phyloP scores from a whole-genome alignment of 92 coral and sea anemone genomes.

The Heliopora coerulea region DNA sequence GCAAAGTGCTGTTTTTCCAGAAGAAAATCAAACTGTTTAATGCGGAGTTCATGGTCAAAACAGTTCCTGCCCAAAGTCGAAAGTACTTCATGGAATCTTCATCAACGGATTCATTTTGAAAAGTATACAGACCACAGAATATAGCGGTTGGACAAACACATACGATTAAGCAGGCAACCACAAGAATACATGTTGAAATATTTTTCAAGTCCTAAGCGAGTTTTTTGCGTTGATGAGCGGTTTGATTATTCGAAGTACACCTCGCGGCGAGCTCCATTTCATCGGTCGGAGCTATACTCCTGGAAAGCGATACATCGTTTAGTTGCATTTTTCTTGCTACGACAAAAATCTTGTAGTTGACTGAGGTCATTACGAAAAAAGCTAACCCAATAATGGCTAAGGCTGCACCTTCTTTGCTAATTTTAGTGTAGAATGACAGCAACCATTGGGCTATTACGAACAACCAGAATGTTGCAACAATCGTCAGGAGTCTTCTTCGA shows the following conservation, averaged over 20 bases:
- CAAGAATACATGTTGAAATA: no score
- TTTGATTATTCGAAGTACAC: no score
- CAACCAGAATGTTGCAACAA: background rate
- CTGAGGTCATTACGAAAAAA: background rate
- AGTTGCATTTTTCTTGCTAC: background rate
- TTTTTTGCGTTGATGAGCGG: no score
- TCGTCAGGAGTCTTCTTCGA: background rate
- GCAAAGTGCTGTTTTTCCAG: conserved; percentile 16
- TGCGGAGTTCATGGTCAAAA: conserved; percentile 12
- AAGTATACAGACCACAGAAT: no score
- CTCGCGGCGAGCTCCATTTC: no score
- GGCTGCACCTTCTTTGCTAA: no score
- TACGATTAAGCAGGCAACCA: no score
- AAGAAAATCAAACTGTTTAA: conserved; percentile 2
- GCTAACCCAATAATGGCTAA: no score
- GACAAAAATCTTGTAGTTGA: conserved; percentile 12
- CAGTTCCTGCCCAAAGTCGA: background rate
- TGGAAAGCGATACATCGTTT: background rate
- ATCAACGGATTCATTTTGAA: background rate
- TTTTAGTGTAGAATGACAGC: no score
- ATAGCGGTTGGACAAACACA: no score
- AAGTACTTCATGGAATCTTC: background rate
- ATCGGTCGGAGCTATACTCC: no score
- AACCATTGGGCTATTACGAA: background rate
- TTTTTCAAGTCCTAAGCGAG: no score